These are phyloP conservation scores for Petrolisthes cinctipes DNA, from an alignment of 2,888 invertebrate species.

Conservation along the genomic window DNA sequence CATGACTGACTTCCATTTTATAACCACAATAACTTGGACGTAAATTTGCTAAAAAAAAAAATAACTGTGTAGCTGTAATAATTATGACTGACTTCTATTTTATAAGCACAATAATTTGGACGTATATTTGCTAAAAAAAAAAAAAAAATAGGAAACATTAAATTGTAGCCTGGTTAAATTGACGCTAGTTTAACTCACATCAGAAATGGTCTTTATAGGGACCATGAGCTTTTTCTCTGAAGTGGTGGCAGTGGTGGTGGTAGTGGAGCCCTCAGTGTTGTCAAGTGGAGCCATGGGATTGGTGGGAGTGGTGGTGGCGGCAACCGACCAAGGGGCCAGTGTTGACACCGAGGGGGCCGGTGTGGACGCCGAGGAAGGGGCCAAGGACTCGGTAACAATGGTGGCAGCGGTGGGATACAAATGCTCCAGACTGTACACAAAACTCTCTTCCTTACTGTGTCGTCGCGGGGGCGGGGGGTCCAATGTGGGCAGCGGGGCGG, in stretches of 20 bases:
- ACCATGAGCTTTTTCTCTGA: slow-evolving; percentile 27
- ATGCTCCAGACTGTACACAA: background rate
- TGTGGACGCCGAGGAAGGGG: background rate
- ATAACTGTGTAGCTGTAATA: too few relatives aligned
- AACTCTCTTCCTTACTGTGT: background rate
- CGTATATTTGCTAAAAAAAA: background rate
- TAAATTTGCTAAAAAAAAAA: too few relatives aligned
- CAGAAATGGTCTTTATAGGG: slow-evolving; percentile 39
- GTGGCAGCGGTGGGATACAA: background rate
- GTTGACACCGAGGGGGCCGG: too few relatives aligned
- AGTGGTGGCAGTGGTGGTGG: slow-evolving; percentile 9
- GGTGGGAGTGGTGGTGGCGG: background rate
- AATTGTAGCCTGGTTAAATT: too few relatives aligned
- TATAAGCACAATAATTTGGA: too few relatives aligned
- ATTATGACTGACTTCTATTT: too few relatives aligned
- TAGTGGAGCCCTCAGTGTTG: background rate
- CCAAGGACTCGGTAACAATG: background rate
- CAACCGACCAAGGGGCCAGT: background rate
- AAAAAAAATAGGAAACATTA: background rate
- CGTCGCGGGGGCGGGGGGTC: slow-evolving; percentile 7
- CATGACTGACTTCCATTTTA: too few relatives aligned
- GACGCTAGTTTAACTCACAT: background rate
- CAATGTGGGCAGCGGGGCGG: background rate
- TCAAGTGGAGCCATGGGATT: background rate
- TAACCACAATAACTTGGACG: too few relatives aligned